Base-by-base conservation (phyloP, 1,140 invertebrate species). In the Littorina saxatilis region DNA sequence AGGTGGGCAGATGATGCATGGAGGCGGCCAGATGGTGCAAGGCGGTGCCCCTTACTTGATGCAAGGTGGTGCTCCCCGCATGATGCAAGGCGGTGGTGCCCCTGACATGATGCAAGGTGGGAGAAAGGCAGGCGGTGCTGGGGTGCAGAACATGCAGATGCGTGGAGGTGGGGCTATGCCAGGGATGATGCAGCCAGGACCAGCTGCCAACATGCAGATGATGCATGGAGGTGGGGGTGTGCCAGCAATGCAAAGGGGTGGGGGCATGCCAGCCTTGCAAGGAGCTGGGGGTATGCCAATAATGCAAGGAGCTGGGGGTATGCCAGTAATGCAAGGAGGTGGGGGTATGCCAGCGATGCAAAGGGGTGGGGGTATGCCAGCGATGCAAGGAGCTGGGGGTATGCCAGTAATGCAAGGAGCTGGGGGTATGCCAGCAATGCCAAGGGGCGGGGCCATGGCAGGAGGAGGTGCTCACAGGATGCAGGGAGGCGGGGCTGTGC, bases 1-100 rank as follows among this genome's bases (percentile, higher is more conserved):
- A 17, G 35, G 23, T 4, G 70, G 70, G 23, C 70, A 23, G 3
- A 23, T 73, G 40, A 15, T 52, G 70, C 70, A n/a, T 9, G 23
- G 23, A 29, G 70, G 17, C 27, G 68, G 68, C 17, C 40, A 39
- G 5, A 47, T 73, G 70, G 50, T 73, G 70, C 70, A 73, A n/a
- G 11, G 2, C 5, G 70, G 20, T n/a, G 70, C 40, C 5, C 70
- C 70, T 5, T 9, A 9, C 0, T 39, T 72, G 68, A 73, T 73
- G 70, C 70, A 73, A 23, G 68, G 35, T 23, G 68, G 35, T 43
- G 68, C 35, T 2, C 35, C 35, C 4, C 13, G 39, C 35, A 72
- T 72, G 68, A 47, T 47, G 43, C 43, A 47, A 47, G 43, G 43
- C 17, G 43, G 5, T 47, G 43, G 43, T 17, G 7, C 43, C 5